Evolutionary conservation across 2,888 invertebrate species (phyloP).

Genomic region (Dolomedes plantarius): DNA sequence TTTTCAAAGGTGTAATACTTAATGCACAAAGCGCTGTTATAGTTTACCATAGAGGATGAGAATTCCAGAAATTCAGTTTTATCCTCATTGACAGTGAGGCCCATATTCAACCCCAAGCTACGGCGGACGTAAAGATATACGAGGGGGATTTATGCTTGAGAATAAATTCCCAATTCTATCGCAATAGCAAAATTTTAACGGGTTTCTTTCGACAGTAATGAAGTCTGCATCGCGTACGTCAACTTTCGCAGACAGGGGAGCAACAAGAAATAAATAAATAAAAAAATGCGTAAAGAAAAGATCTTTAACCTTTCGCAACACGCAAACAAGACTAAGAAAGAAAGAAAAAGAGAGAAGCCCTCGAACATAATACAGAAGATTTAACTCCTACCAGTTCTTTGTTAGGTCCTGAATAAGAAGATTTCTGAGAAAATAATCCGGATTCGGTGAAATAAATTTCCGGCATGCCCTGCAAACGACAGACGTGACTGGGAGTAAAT

Average conservation of each 20-base stretch:
- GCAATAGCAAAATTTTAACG: neutral
- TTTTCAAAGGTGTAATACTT: no score
- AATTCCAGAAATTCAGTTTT: no score
- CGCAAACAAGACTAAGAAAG: constrained; percentile 6
- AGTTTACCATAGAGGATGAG: no score
- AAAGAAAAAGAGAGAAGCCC: constrained; percentile 14
- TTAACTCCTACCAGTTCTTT: constrained; percentile 47
- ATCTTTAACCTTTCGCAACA: constrained; percentile 42
- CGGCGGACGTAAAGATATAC: no score
- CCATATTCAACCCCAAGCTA: no score
- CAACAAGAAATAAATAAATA: neutral
- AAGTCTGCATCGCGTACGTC: neutral
- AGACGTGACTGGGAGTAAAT: constrained; percentile 59
- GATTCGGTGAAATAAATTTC: constrained; percentile 63
- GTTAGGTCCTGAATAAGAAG: neutral
- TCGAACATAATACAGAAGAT: constrained; percentile 46
- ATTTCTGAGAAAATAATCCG: constrained; percentile 47
- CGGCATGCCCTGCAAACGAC: constrained; percentile 51
- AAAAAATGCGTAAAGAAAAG: constrained; percentile 16
- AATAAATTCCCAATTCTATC: no score
- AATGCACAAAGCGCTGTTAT: no score
- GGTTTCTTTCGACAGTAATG: neutral
- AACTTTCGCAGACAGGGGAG: neutral
- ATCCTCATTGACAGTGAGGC: no score
- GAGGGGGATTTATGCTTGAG: no score